phyloP scores from a whole-genome alignment of 92 coral and sea anemone species.

The Epizoanthus illoricatus region DNA sequence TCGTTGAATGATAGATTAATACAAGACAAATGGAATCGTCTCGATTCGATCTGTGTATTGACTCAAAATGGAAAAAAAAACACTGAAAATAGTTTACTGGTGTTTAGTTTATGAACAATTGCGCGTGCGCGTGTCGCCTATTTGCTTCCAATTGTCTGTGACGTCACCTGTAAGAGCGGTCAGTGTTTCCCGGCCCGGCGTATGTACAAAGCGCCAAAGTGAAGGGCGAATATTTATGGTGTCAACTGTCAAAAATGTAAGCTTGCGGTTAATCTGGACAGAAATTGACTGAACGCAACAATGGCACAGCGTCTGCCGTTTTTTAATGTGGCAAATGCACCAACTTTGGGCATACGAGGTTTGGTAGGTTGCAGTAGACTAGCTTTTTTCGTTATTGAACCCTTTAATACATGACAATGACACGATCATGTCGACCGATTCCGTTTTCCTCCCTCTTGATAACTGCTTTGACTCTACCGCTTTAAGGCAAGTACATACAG shows the following conservation, averaged over 20 bases:
- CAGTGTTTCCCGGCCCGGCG: constrained; percentile 6
- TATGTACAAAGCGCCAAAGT: not conserved
- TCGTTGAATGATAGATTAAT: too few species aligned
- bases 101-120: not conserved
- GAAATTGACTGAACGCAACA: not conserved
- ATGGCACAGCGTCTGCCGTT: constrained; percentile 24
- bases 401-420: not conserved
- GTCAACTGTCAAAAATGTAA: not conserved
- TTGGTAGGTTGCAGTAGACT: constrained; percentile 47
- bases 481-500: too few species aligned
- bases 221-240: constrained; percentile 9
- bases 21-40: too few species aligned
- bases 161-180: constrained; percentile 8
- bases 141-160: not conserved
- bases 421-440: not conserved
- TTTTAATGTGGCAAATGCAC: constrained; percentile 54
- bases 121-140: constrained; percentile 24
- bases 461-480: not conserved
- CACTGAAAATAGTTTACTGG: too few species aligned
- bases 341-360: constrained; percentile 61
- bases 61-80: too few species aligned
- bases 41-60: too few species aligned
- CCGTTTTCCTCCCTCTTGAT: not conserved
- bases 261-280: constrained; percentile 1
- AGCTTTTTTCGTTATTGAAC: not conserved